Evolutionary conservation across 2,113 vertebrate genomes (phyloP), one percentile per base, ranked within the genome.

Genomic region (Eupsittula cactorum): DNA sequence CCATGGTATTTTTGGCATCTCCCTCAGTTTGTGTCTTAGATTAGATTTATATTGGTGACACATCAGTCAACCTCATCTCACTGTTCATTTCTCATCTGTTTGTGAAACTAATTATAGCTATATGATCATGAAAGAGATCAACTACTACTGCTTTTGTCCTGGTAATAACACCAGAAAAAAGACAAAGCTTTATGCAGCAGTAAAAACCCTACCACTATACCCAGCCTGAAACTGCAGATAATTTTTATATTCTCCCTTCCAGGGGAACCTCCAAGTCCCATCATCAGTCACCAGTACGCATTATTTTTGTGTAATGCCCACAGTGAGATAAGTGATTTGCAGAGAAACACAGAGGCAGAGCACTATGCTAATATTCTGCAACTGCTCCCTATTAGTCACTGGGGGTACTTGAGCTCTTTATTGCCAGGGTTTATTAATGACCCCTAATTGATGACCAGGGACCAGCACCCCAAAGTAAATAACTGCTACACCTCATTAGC

Each of bases 391-490:
- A 92, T 96, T 94, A 95, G 92, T 95, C 93, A 92, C 77, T 57
- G 81, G 91, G 90, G 95, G 77, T 86, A 85, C 67, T 93, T 8
- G 8, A 92, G 93, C 88, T 96, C 93, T 94, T 93, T 96, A 96
- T 89, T 95, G 93, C 86, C 81, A 94, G 74, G 52, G 41, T 92
- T 96, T 97, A 96, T 96, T 96, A 97, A 97, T 91, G 92, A 90
- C 88, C 91, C 91, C 59, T 96, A 95, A 94, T 94, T 96, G 93
- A 97, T 86, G 95, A 89, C 86, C 49, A 12, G 90, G 73, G 93
- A 93, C 95, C 95, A 91, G 74, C 73, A 95, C 92, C 93, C 93
- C 93, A 91, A 97, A 96, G 93, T 94, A 96, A 96, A 97, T 96
- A 97, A 96, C 95, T 92, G 81, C 92, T 95, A 79, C 0, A n/a